A percentile compares a stretch with the other conserved stretches of the same genome.
These are phyloP conservation scores for Coendou prehensilis DNA, from an alignment of 2,797 vertebrate species.

Conservation along the genomic window DNA sequence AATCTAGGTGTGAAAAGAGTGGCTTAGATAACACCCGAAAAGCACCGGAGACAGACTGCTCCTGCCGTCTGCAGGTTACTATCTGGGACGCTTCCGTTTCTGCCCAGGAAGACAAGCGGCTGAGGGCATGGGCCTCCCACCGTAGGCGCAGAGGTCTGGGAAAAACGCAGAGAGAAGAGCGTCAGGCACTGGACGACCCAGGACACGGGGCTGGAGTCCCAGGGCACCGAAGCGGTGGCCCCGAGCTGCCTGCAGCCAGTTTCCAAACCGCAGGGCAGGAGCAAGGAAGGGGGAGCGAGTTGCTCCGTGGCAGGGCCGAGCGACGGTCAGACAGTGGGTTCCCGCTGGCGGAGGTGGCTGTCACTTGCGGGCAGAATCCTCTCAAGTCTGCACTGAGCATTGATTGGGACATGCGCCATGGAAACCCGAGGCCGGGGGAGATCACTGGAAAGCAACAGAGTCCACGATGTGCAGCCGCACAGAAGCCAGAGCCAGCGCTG, in stretches of 20 bases:
- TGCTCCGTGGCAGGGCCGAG: neutral
- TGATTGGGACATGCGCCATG: neutral
- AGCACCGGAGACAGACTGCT: neutral
- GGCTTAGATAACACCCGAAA: neutral
- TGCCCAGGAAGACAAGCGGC: neutral
- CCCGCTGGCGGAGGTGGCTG: neutral
- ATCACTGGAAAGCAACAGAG: neutral
- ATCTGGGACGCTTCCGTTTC: neutral
- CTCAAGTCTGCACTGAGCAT: neutral
- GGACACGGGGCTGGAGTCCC: neutral
- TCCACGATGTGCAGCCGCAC: neutral
- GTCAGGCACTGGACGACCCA: neutral
- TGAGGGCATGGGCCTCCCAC: neutral
- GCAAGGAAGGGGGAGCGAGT: neutral
- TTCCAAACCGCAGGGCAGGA: neutral
- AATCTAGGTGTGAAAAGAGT: neutral
- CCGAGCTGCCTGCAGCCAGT: neutral
- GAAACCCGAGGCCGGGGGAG: neutral
- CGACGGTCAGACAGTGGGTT: neutral
- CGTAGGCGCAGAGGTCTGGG: neutral
- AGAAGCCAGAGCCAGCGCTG: neutral
- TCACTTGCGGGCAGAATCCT: neutral
- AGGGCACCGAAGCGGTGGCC: neutral
- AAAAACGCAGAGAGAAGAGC: neutral
- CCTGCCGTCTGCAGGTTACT: neutral